phyloP scores from a whole-genome alignment of 2,888 invertebrate genomes.

The Lasioglossum lativentre region DNA sequence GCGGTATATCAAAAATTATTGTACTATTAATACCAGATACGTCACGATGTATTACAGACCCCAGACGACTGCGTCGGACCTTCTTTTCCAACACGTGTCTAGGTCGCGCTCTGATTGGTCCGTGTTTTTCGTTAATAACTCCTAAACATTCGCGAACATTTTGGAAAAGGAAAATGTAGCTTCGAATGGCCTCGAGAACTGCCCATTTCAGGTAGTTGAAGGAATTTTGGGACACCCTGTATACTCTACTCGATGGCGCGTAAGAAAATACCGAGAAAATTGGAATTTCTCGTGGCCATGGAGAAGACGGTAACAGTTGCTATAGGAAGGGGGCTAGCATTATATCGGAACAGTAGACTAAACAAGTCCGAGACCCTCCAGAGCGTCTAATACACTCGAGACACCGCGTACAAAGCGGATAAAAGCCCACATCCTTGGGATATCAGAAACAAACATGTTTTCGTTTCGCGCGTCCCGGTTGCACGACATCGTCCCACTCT shows the following conservation, averaged over 20 bases:
- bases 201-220: too few relatives aligned
- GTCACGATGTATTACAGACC: too few relatives aligned
- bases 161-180: too few relatives aligned
- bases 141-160: too few relatives aligned
- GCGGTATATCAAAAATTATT: too few relatives aligned
- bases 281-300: neutral
- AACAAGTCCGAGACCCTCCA: neutral
- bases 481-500: neutral
- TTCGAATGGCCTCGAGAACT: too few relatives aligned
- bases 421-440: constrained; percentile 12
- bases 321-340: neutral
- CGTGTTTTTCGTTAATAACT: too few relatives aligned
- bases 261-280: neutral
- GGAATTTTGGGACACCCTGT: too few relatives aligned
- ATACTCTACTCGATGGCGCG: neutral
- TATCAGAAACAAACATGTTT: constrained; percentile 35
- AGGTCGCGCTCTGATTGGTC: too few relatives aligned
- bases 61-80: too few relatives aligned
- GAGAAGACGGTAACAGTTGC: neutral
- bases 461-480: neutral
- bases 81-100: too few relatives aligned
- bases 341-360: neutral
- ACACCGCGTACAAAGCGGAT: neutral
- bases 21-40: too few relatives aligned
- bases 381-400: neutral